phyloP scores from a whole-genome alignment of 2,113 vertebrate genomes.

The Synchiropus splendidus region DNA sequence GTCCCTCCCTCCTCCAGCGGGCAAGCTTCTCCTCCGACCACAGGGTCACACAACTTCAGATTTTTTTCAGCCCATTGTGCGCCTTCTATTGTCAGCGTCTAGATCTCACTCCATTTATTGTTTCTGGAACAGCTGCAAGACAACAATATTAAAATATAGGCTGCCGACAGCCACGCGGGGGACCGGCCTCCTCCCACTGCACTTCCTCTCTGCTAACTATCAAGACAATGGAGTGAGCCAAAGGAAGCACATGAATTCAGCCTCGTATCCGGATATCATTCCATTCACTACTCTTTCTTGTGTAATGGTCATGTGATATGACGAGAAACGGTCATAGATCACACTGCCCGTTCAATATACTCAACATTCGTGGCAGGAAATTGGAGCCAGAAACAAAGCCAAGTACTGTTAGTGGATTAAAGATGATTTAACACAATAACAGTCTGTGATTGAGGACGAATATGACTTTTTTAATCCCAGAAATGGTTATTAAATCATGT shows the following conservation, averaged over 20 bases:
- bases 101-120: constrained; percentile 26
- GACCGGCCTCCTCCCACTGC: constrained; percentile 20
- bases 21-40: too few species aligned
- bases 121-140: constrained; percentile 41
- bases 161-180: constrained; percentile 15
- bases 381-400: constrained; percentile 1
- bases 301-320: constrained; percentile 44
- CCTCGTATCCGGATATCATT: constrained; percentile 57
- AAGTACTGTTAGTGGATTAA: background rate
- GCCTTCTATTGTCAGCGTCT: constrained; percentile 14
- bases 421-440: too few species aligned
- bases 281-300: constrained; percentile 22
- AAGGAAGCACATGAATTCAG: constrained; percentile 54
- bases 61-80: constrained; percentile 6
- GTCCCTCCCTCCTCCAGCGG: too few species aligned
- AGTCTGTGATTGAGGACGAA: too few species aligned
- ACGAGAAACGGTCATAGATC: constrained; percentile 44
- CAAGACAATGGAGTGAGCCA: constrained; percentile 51
- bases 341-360: constrained; percentile 21
- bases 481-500: background rate
- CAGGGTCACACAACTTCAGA: constrained; percentile 1
- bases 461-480: background rate
- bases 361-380: constrained; percentile 18
- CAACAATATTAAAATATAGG: constrained; percentile 32
- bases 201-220: constrained; percentile 43